Evolutionary conservation across 2,113 vertebrate genomes (phyloP), one percentile per base, ranked within the genome.

Genomic region (Zosterops borbonicus): DNA sequence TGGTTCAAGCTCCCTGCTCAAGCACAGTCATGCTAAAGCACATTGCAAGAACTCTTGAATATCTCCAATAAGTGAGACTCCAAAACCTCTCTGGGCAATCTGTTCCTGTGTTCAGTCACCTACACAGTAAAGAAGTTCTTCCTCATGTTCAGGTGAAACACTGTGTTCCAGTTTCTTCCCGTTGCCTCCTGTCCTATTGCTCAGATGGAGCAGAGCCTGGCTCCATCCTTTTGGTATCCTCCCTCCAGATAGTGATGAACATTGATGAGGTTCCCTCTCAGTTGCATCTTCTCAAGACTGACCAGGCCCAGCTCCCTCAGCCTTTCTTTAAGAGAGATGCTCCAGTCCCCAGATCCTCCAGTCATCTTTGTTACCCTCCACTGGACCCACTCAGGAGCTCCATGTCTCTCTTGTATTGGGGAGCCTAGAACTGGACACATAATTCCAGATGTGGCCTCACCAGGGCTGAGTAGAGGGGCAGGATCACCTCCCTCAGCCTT

Each of bases 221-320:
- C 9, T 67, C 24, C 62, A 29, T 39, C 4, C 33, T 60, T 46
- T 39, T 46, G 11, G 9, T 10, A n/a, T 0, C 4, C 12, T 5
- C 19, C 5, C 28, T 74, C 52, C 23, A 53, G 46, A 39, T 7
- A 29, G 4, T 29, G 11, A 46, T 1, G 23, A 23, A 28, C 23
- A 14, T 13, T 73, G 5, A 13, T 59, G 3, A 74, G 2, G 3
- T n/a, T 1, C 23, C 60, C 3, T 44, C 52, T 67, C 22, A n/a
- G 52, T 1, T 11, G 9, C 1, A 0, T 39, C 44, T 74, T 52
- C 22, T 44, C 0, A 0, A 55, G 41, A 5, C 17, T 71, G 67
- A 49, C 1, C 35, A 64, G 49, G 35, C 42, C 14, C 12, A 59
- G 9, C 14, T 37, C 22, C 52, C 4, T 14, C 77, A 82, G 27